Evolutionary conservation across 2,888 invertebrate species (phyloP).

Genomic region (Serrognathus titanus): DNA sequence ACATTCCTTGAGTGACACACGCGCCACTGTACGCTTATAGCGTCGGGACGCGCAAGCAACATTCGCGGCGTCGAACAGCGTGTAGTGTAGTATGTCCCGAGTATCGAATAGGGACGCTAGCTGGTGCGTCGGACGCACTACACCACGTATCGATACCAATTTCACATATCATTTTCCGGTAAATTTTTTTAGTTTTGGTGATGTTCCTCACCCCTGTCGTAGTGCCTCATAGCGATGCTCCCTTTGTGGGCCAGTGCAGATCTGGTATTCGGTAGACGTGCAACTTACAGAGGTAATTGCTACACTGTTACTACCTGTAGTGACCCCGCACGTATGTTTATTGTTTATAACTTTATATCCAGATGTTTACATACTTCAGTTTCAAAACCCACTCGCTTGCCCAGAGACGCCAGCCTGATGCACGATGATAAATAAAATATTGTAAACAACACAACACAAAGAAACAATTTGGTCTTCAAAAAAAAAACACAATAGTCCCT

Average conservation of each 20-base stretch:
- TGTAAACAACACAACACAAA: too few relatives aligned
- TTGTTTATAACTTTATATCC: background rate
- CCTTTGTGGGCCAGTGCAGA: slow-evolving; percentile 29
- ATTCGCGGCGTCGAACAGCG: slow-evolving; percentile 33
- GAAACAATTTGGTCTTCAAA: too few relatives aligned
- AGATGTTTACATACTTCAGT: background rate
- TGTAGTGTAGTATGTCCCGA: slow-evolving; percentile 43
- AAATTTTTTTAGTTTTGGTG: slow-evolving; percentile 29
- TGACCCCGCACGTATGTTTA: too few relatives aligned
- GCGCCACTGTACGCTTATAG: slow-evolving; percentile 32
- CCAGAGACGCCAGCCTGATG: too few relatives aligned
- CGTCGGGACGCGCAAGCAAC: slow-evolving; percentile 29
- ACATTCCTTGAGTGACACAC: slow-evolving; percentile 17
- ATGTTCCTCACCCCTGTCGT: slow-evolving; percentile 32
- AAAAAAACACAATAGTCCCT: too few relatives aligned
- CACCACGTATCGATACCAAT: slow-evolving; percentile 29
- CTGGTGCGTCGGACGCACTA: slow-evolving; percentile 33
- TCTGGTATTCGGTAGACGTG: slow-evolving; percentile 24
- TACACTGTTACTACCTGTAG: too few relatives aligned
- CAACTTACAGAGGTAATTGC: slow-evolving; percentile 21
- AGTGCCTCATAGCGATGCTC: slow-evolving; percentile 35
- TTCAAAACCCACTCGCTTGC: too few relatives aligned
- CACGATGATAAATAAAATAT: too few relatives aligned
- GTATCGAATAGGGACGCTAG: slow-evolving; percentile 37
- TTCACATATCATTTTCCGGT: slow-evolving; percentile 38